Evolutionary conservation across 2,888 invertebrate genomes (phyloP), one percentile per base, ranked within the genome.

Genomic region (Caenorhabditis sulstoni): DNA sequence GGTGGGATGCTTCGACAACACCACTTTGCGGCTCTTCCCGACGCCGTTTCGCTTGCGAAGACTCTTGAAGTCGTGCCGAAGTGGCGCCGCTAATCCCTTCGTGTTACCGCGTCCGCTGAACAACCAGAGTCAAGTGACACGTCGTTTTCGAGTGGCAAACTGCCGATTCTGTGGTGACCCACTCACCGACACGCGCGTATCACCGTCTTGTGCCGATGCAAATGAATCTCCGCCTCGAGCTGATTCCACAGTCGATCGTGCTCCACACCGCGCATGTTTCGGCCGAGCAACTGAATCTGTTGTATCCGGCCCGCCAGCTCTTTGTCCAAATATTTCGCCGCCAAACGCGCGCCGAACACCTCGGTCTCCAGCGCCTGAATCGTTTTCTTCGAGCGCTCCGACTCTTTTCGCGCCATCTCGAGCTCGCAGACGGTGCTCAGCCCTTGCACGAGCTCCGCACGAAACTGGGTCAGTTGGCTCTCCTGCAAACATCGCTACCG

Each of bases 291-390:
- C 90, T 95, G 95, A 83, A 95, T 92, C 91, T 95, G 95, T 90
- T 95, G 95, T 91, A 95, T 95, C 87, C 87, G 64, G 18, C 88
- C 89, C 5, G 90, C 89, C 37, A 90, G 74, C 47, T 87, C 88
- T 11, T 95, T 95, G 91, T 95, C 95, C 83, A 95, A 91, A 90
- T 95, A 95, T 90, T 95, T 95, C 12, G 95, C 95, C 11, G 95
- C 95, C 82, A 95, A 92, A 87, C 94, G 93, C 14, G 95, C 95
- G 47, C 95, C 95, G 90, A 94, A 95, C 8, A 95, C 93, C 91
- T 95, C 95, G 16, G 94, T 94, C 90, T 95, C 94, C 58, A 95
- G 91, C 3, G 94, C 93, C 20, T 94, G 92, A 70, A 94, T 81
- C 3, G 81, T 78, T 16, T 81, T 66, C 39, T 74, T 73, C 29